Base-by-base conservation (phyloP, 2,797 vertebrate genomes). In the Australoheros facetus region DNA sequence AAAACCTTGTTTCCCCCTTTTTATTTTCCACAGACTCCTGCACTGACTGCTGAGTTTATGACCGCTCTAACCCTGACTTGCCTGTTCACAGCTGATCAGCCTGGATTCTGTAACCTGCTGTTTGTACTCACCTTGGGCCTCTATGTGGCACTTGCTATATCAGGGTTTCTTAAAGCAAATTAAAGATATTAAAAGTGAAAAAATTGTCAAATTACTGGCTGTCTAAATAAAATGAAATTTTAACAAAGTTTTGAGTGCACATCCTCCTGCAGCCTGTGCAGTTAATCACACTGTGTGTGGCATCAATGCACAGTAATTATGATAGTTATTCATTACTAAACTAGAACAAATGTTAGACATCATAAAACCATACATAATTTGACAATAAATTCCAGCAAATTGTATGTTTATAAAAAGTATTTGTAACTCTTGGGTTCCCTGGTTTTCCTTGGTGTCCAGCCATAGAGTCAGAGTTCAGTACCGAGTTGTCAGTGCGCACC, bases 91-190 rank as follows among this genome's bases (percentile, higher is more conserved):
- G 62, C 80, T 66, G 32, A 78, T 81, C 58, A 32, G 74, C 51
- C 58, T 83, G 79, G 77, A 80, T 78, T 86, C 87, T 89, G 85
- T 92, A 90, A 89, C 86, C 90, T 93, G 89, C 92, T 90, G 90
- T 90, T 83, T 91, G 77, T 91, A 75, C 78, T 91, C 77, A 76
- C 85, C 75, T 73, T 86, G 84, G 77, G 77, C 81, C 84, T 88
- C 62, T 57, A 60, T 54, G 23, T 79, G 87, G 75, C 80, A 4
- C 80, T 82, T 53, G 85, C 73, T 86, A 56, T 89, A 92, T 92
- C 91, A 88, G 87, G 89, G 90, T 90, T 92, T 90, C 78, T 87
- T 70, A 88, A 85, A 60, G 86, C 77, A 82, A 90, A 95, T 90
- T 93, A 94, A 93, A 94, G 60, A 78, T 71, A 88, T 89, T 85